Evolutionary conservation across 2,888 invertebrate species (phyloP).

Genomic region (Synanthedon andrenaeformis): DNA sequence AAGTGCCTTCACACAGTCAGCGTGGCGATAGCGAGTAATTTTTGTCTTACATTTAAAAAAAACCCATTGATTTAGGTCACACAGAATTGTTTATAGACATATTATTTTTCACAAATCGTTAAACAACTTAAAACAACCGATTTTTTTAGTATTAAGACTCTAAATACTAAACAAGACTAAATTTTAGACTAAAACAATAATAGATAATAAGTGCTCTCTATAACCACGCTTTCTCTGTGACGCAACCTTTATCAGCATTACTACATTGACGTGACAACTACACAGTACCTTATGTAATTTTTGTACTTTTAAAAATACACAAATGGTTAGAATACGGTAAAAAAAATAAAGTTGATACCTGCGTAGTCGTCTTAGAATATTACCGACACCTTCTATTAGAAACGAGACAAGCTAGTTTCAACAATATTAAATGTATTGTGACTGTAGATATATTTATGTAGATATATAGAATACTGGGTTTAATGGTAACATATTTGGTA

Average conservation of each 20-base stretch:
- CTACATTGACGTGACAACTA: neutral
- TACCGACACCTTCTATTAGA: conserved; percentile 23
- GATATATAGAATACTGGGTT: conserved; percentile 19
- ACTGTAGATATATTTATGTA: conserved; percentile 23
- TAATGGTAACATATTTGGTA: conserved; percentile 47
- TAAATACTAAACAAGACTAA: too few species aligned
- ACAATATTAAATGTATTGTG: conserved; percentile 28
- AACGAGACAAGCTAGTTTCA: conserved; percentile 14
- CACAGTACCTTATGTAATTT: neutral
- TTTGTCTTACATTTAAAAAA: too few species aligned
- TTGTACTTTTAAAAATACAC: neutral
- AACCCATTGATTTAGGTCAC: too few species aligned
- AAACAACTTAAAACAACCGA: too few species aligned
- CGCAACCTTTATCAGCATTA: neutral
- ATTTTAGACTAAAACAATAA: too few species aligned
- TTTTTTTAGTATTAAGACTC: too few species aligned
- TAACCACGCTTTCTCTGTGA: too few species aligned
- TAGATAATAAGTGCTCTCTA: too few species aligned
- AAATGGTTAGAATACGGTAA: neutral
- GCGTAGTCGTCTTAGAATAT: neutral
- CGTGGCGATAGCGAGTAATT: neutral
- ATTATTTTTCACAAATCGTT: too few species aligned
- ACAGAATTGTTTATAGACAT: too few species aligned
- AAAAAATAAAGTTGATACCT: neutral
- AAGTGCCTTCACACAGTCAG: conserved; percentile 8